A percentile compares a stretch with the other conserved stretches of the same genome.
Evolutionary conservation across 2,797 vertebrate genomes (phyloP).

Genomic region (Gadopsis bispinosus): DNA sequence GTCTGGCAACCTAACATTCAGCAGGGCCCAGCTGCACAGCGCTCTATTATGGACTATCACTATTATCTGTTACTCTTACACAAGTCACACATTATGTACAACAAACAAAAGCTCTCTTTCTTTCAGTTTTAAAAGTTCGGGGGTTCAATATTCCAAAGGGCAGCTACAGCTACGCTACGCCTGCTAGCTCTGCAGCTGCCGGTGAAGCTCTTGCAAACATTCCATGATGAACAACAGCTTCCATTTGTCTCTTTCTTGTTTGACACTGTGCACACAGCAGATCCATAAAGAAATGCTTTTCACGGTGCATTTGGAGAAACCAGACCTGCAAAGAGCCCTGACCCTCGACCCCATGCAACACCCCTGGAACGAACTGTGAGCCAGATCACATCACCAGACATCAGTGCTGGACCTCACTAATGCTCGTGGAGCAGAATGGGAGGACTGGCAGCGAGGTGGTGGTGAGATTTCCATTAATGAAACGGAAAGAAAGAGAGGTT

Average conservation of each 20-base stretch:
- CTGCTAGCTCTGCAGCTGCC: too few species aligned
- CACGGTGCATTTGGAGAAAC: too few species aligned
- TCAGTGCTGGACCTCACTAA: background rate
- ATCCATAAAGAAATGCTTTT: background rate
- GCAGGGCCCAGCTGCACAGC: too few species aligned
- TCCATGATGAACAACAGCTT: background rate
- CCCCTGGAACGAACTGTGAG: background rate
- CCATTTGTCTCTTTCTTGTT: too few species aligned
- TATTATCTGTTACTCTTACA: too few species aligned
- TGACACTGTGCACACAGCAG: too few species aligned
- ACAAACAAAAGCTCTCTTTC: too few species aligned
- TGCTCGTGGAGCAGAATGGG: background rate
- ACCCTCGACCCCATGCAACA: background rate
- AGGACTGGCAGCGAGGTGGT: background rate
- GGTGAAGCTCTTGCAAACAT: background rate
- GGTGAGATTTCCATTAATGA: constrained; percentile 20
- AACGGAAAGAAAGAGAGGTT: background rate
- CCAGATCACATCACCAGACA: background rate
- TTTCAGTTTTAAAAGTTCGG: too few species aligned
- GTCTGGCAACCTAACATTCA: too few species aligned
- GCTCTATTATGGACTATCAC: too few species aligned
- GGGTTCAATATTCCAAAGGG: background rate
- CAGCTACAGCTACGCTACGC: background rate
- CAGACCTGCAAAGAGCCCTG: background rate
- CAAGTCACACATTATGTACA: too few species aligned